Evolutionary conservation across 2,113 vertebrate genomes (phyloP).

Genomic region (Carollia perspicillata): DNA sequence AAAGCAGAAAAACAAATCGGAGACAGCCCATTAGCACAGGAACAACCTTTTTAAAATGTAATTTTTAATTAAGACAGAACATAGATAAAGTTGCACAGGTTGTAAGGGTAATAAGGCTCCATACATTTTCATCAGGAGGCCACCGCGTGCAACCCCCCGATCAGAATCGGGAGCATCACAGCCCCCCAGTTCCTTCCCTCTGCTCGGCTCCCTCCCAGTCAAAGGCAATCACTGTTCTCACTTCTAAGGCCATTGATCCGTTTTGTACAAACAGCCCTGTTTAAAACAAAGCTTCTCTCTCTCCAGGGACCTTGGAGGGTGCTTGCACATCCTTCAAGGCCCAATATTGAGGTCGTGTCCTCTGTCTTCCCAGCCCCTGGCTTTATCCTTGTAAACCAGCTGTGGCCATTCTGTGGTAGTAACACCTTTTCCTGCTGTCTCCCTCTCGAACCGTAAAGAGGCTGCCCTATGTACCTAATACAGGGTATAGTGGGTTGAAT

Average conservation of each 20-base stretch:
- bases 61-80: background rate
- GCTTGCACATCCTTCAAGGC: background rate
- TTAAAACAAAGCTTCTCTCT: background rate
- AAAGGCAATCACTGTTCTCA: background rate
- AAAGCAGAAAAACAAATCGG: background rate
- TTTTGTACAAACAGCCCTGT: background rate
- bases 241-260: background rate
- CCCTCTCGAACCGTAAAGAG: background rate
- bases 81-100: background rate
- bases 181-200: too few relatives aligned
- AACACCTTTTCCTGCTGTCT: background rate
- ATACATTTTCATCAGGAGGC: background rate
- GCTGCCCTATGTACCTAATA: background rate
- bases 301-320: background rate
- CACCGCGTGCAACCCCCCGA: too few relatives aligned
- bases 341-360: background rate
- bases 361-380: background rate
- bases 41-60: background rate
- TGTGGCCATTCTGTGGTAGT: rapidly evolving
- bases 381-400: background rate
- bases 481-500: background rate
- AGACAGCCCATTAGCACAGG: background rate
- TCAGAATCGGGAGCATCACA: background rate
- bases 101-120: background rate
- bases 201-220: background rate